A percentile compares a stretch with the other conserved stretches of the same genome.
Evolutionary conservation across 2,113 vertebrate species (phyloP).

Genomic region (Paramormyrops kingsleyae): DNA sequence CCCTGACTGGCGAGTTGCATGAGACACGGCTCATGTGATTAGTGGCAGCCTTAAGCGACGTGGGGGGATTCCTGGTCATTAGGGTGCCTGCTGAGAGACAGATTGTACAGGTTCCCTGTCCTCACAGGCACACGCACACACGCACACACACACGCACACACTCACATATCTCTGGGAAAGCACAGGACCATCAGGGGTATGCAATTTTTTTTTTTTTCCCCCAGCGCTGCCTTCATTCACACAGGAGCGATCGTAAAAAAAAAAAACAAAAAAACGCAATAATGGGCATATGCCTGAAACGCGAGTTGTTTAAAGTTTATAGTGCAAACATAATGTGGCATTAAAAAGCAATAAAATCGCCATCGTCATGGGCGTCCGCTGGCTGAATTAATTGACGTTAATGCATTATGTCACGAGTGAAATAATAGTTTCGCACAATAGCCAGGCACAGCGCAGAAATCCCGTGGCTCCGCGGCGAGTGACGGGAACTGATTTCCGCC

Average conservation of each 20-base stretch:
- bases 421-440: not conserved
- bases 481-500: not conserved
- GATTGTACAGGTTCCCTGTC: not conserved
- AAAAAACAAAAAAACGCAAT: not conserved
- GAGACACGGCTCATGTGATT: not conserved
- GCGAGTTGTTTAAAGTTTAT: not conserved
- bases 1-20: not conserved
- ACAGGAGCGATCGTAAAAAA: not conserved
- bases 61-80: not conserved
- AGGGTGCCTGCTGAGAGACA: not conserved
- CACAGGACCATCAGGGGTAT: not conserved
- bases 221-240: not conserved
- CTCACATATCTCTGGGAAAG: not conserved
- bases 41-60: not conserved
- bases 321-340: slow-evolving; percentile 9
- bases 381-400: not conserved
- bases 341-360: slow-evolving; percentile 1
- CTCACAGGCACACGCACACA: too few species aligned
- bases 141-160: not conserved
- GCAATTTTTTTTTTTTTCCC: not conserved
- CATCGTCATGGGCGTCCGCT: not conserved
- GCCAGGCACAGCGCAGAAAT: not conserved
- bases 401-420: not conserved
- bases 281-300: slow-evolving; percentile 3
- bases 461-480: not conserved